Percentiles rank a stretch among this genome's conserved stretches.
Evolutionary conservation across 2,797 vertebrate genomes (phyloP).

Genomic region (Knipowitschia caucasica): DNA sequence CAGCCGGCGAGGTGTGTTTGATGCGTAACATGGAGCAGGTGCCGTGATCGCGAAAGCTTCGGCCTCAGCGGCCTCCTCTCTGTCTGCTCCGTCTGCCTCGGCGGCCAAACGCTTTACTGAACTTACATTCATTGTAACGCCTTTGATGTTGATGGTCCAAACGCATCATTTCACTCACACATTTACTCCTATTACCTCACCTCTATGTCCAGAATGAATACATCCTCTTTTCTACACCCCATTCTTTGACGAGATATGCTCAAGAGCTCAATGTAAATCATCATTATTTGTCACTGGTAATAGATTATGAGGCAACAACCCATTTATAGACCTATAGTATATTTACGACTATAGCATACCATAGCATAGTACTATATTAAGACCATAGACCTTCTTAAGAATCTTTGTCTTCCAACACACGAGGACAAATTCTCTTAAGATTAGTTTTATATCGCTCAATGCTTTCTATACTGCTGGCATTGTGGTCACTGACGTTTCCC

Average conservation of each 20-base stretch:
- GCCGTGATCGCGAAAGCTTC: constrained; percentile 70
- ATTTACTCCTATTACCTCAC: constrained; percentile 56
- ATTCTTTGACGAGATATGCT: constrained; percentile 28
- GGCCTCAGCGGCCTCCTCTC: constrained; percentile 58
- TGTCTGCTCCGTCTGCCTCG: constrained; percentile 42
- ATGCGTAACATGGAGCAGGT: constrained; percentile 62
- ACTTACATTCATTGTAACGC: constrained; percentile 46
- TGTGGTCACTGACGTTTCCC: constrained; percentile 49
- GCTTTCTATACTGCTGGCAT: constrained; percentile 70
- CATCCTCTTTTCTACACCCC: constrained; percentile 35
- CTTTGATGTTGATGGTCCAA: constrained; percentile 48
- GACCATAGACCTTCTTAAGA: constrained; percentile 73
- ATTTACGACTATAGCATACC: constrained; percentile 56
- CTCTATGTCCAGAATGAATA: constrained; percentile 24
- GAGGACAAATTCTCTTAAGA: constrained; percentile 67
- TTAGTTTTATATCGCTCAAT: constrained; percentile 53
- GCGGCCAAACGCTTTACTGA: constrained; percentile 47
- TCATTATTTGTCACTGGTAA: constrained; percentile 46
- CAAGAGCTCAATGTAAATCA: constrained; percentile 17
- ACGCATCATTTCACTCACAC: constrained; percentile 30
- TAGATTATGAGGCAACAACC: constrained; percentile 44
- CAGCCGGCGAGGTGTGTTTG: constrained; percentile 48
- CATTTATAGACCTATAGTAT: constrained; percentile 56
- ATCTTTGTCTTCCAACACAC: constrained; percentile 80
- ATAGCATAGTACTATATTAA: constrained; percentile 67